Conservation (phyloP, 2,113 vertebrate genomes). For the Tricholaema leucomelas region DNA sequence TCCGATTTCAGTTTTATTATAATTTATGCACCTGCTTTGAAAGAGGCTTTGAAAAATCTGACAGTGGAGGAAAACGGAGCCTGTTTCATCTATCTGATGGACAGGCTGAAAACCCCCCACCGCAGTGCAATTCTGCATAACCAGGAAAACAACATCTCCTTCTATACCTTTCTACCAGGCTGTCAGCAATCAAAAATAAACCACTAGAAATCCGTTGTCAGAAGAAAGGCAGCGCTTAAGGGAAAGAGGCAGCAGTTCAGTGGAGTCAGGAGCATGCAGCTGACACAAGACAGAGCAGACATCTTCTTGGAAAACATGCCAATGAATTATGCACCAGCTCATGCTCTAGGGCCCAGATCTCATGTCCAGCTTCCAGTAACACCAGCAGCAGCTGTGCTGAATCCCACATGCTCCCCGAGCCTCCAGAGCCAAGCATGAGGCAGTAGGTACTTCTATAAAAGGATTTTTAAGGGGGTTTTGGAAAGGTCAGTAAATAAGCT, state of each 20-base stretch:
- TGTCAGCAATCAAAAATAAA: slow-evolving; percentile 28
- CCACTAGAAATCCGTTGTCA: slow-evolving; percentile 23
- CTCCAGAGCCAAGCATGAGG: fast-evolving
- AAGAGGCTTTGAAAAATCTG: slow-evolving; percentile 50
- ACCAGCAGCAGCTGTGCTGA: background rate
- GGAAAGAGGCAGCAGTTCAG: slow-evolving; percentile 16
- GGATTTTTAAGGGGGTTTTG: background rate
- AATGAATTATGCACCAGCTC: background rate
- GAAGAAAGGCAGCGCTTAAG: slow-evolving; percentile 19
- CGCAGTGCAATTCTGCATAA: background rate
- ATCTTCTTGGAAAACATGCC: background rate
- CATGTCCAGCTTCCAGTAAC: background rate
- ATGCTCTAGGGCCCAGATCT: fast-evolving
- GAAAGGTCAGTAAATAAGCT: slow-evolving; percentile 3
- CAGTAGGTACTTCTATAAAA: background rate
- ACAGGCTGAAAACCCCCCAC: background rate
- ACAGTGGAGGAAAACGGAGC: slow-evolving; percentile 8
- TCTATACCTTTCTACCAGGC: background rate
- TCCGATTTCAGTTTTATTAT: slow-evolving; percentile 49
- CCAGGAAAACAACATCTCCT: background rate
- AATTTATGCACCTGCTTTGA: slow-evolving; percentile 71
- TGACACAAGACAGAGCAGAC: slow-evolving; percentile 36
- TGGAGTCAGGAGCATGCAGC: background rate
- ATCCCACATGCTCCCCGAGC: fast-evolving
- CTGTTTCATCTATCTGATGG: slow-evolving; percentile 12